phyloP scores from a whole-genome alignment of 2,888 invertebrate species.

The Catocala sponsa region DNA sequence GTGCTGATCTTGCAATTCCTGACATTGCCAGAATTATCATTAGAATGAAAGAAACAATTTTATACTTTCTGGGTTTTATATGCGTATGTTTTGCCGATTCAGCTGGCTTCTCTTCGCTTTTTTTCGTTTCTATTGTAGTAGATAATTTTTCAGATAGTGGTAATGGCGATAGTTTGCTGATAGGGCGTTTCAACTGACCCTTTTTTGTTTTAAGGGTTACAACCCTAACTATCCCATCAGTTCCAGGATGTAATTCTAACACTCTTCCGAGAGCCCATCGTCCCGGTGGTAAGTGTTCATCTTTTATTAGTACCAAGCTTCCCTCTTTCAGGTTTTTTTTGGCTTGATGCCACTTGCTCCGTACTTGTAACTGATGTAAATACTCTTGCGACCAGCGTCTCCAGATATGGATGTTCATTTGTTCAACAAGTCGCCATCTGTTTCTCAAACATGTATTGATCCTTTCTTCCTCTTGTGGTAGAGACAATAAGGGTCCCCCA shows the following conservation, averaged over 20 bases:
- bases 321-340: constrained; percentile 1
- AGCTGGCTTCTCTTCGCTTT: background rate
- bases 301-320: background rate
- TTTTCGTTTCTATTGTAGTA: background rate
- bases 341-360: constrained; percentile 1
- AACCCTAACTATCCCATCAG: background rate
- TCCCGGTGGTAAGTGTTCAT: background rate
- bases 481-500: background rate
- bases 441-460: background rate
- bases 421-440: constrained; percentile 2
- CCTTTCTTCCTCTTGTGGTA: background rate
- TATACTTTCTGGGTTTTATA: too few species aligned
- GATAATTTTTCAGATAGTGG: background rate
- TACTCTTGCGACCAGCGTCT: background rate
- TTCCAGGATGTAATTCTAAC: background rate
- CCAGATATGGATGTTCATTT: constrained; percentile 4
- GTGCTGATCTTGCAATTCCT: too few species aligned
- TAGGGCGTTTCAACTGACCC: background rate
- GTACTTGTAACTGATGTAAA: constrained; percentile 2
- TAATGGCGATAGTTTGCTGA: background rate
- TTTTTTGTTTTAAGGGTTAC: background rate
- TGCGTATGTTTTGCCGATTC: too few species aligned
- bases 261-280: background rate
- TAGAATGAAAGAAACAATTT: too few species aligned
- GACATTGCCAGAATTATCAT: too few species aligned